Evolutionary conservation across 2,888 invertebrate species (phyloP), one percentile per base, ranked within the genome.

Genomic region (Tiphia femorata): DNA sequence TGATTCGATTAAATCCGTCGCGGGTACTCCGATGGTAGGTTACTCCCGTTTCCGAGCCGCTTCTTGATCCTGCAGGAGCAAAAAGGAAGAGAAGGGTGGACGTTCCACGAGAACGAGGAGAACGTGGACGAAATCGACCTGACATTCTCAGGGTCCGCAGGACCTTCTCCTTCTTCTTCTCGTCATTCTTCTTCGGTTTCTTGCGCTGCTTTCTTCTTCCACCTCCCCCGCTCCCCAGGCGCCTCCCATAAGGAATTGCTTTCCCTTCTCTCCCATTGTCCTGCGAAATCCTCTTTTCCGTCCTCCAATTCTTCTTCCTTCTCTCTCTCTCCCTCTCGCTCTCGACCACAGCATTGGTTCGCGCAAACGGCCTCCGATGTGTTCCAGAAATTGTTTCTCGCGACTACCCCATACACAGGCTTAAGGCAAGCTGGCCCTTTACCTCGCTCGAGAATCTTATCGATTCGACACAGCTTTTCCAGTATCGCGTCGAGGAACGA

Each of bases 1-100:
- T 42, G 46, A 62, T 70, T 70, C 67, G 71, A 71, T 72, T 67
- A 72, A 72, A 72, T 65, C 63, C 57, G 63, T 57, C 62, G 58
- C 50, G 46, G 54, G 35, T 59, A 52, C 47, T 48, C 40, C 30
- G 21, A 17, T 37, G 54, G 40, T 43, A 17, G 57, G 52, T 62
- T 62, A 50, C 51, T 20, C 54, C 51, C 52, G 58, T 29, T 41
- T 44, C 38, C 29, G 51, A 37, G 14, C 42, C 19, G 43, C 30
- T 50, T 52, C 46, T 49, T 17, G 49, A 58, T 58, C 52, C 55
- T 27, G 38, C 27, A n/a, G 25, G 46, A 47, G 47, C 49, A 70
- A 70, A 70, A 70, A 70, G 50, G 49, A 38, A n/a, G n/a, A n/a
- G n/a, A n/a, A n/a, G n/a, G n/a, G n/a, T n/a, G n/a, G n/a, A n/a